Percentiles rank a stretch among this genome's conserved stretches.
phyloP scores from a whole-genome alignment of 2,113 vertebrate genomes.

The Octodon degus region DNA sequence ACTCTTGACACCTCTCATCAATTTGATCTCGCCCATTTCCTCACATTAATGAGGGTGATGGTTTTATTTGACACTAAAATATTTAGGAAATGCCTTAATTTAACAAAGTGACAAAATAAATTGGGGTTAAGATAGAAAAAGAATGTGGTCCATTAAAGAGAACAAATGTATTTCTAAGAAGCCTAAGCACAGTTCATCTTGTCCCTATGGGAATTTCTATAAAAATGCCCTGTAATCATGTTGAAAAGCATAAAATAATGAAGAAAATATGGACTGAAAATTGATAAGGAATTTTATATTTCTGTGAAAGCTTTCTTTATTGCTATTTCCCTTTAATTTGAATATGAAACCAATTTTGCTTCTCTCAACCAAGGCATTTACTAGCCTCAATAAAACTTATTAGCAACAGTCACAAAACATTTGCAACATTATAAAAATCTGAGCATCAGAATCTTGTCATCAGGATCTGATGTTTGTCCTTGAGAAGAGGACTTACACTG shows the following conservation, averaged over 20 bases:
- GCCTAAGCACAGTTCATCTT: constrained; percentile 27
- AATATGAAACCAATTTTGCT: constrained; percentile 47
- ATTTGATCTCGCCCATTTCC: constrained; percentile 75
- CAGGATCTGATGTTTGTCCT: neutral
- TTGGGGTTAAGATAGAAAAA: constrained; percentile 64
- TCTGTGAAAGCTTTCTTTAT: constrained; percentile 53
- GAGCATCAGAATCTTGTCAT: neutral
- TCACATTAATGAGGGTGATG: constrained; percentile 71
- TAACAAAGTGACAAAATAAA: constrained; percentile 71
- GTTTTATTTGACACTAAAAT: constrained; percentile 77
- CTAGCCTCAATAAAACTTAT: constrained; percentile 26
- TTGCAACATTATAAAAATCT: constrained; percentile 38
- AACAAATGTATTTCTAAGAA: constrained; percentile 65
- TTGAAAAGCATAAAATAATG: constrained; percentile 18
- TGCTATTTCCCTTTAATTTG: constrained; percentile 42
- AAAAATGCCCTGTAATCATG: constrained; percentile 23
- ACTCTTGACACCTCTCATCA: constrained; percentile 71
- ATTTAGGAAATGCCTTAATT: constrained; percentile 75
- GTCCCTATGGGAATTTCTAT: neutral
- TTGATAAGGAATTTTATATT: constrained; percentile 26
- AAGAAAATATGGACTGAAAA: constrained; percentile 36
- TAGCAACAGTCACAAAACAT: constrained; percentile 49
- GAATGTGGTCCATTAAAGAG: constrained; percentile 49
- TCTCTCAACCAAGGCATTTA: constrained; percentile 37
- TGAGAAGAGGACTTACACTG: constrained; percentile 14